Conservation (phyloP, 2,888 invertebrate species). For the Unio delphinus region DNA sequence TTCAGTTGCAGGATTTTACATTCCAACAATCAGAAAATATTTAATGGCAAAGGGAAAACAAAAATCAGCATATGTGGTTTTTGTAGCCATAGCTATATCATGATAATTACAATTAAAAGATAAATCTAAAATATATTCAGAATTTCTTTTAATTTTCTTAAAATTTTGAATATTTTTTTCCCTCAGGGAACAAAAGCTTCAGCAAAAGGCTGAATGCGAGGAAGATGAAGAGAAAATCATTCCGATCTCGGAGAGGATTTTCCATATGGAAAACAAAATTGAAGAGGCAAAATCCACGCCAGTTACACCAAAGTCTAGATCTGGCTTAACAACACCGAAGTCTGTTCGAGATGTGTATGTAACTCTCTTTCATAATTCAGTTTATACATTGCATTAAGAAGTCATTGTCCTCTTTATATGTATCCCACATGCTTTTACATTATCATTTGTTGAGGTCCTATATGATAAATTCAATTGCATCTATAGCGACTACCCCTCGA, state of each 20-base stretch:
- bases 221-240: conserved; percentile 26
- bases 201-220: conserved; percentile 22
- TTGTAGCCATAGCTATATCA: no score
- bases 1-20: no score
- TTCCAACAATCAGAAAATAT: no score
- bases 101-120: no score
- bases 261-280: conserved; percentile 84
- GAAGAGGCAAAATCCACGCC: conserved; percentile 75
- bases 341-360: conserved; percentile 43
- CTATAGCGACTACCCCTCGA: no score
- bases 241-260: conserved; percentile 62
- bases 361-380: neutral
- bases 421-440: no score
- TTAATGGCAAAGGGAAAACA: no score
- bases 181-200: neutral
- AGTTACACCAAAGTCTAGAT: conserved; percentile 48
- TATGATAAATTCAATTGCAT: no score
- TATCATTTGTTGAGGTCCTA: no score
- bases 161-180: neutral
- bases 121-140: neutral
- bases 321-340: conserved; percentile 59
- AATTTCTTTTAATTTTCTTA: neutral
- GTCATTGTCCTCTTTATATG: neutral
- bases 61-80: no score
- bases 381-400: neutral